These are phyloP conservation scores for Sternotherus odoratus DNA, from an alignment of 2,797 vertebrate genomes.

Conservation along the genomic window DNA sequence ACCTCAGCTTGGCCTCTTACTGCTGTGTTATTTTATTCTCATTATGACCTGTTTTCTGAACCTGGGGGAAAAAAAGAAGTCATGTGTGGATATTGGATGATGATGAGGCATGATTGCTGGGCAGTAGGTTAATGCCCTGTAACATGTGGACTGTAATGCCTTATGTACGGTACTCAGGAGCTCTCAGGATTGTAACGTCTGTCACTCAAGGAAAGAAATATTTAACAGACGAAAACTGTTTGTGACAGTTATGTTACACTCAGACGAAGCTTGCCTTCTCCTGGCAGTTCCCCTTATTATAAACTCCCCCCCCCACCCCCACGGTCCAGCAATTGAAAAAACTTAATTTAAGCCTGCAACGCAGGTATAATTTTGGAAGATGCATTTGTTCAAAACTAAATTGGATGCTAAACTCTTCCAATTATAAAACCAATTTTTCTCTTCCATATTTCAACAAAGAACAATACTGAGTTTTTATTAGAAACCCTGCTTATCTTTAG, in stretches of 20 bases:
- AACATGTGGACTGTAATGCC: conserved; percentile 22
- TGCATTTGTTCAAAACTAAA: not conserved
- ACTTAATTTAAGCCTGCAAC: not conserved
- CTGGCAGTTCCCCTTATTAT: not conserved
- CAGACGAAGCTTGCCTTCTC: not conserved
- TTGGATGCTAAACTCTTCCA: conserved; percentile 40
- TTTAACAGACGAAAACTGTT: not conserved
- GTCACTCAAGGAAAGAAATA: not conserved
- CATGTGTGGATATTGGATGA: conserved; percentile 6
- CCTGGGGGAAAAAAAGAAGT: not conserved
- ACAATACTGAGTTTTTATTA: conserved; percentile 56
- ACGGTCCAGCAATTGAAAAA: not conserved
- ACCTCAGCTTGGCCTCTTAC: conserved; percentile 1
- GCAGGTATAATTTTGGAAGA: not conserved
- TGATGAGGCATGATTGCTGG: conserved; percentile 34
- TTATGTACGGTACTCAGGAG: not conserved
- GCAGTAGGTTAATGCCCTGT: conserved; percentile 51
- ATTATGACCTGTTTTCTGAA: conserved; percentile 34
- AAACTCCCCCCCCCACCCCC: not conserved
- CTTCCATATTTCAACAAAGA: conserved; percentile 1
- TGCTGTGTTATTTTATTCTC: not conserved
- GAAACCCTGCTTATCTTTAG: conserved; percentile 41
- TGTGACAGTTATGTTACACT: not conserved
- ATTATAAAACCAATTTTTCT: not conserved
- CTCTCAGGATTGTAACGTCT: not conserved